Evolutionary conservation across 2,888 invertebrate genomes (phyloP), one percentile per base, ranked within the genome.

Genomic region (Fragum whitleyi): DNA sequence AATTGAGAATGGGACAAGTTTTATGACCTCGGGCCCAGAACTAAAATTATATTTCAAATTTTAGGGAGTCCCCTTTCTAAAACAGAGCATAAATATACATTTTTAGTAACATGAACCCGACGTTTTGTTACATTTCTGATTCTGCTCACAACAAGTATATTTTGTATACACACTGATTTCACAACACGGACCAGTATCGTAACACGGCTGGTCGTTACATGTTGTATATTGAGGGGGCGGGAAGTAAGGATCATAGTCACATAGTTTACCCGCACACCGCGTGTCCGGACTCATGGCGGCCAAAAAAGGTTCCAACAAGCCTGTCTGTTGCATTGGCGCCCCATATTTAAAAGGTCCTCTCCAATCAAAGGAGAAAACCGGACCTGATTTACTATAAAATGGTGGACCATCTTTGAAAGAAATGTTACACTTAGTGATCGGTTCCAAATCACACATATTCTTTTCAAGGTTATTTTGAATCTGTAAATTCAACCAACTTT

Each of bases 241-340:
- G 67, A 83, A 82, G 19, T 73, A 75, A 0, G 89, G 89, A 73
- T 87, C 87, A 74, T 85, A 90, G 14, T 57, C 62, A 69, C 89
- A 90, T 26, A 77, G 78, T 9, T 59, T 29, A 11, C 90, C 90
- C 2, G 16, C 69, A 72, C 89, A 89, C 19, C 42, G 65, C 0
- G 88, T 88, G 0, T 74, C 85, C 0, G 86, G 87, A 19, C 53
- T 53, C 11, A 90, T 90, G 11, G 81, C 78, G 0, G 89, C 74
- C 14, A 88, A 86, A 36, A 90, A 81, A 0, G 88, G 79, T 28
- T 88, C 88, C 0, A 90, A 26, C 5, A 73, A 87, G 0, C 85
- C 82, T 0, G 89, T 81, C 59, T 90, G 88, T 65, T 86, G 88
- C 86, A 87, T 88, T 7, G 89, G 89, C 2, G 88, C 86, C 0